phyloP scores from a whole-genome alignment of 2,113 vertebrate species.

The Labrus mixtus region DNA sequence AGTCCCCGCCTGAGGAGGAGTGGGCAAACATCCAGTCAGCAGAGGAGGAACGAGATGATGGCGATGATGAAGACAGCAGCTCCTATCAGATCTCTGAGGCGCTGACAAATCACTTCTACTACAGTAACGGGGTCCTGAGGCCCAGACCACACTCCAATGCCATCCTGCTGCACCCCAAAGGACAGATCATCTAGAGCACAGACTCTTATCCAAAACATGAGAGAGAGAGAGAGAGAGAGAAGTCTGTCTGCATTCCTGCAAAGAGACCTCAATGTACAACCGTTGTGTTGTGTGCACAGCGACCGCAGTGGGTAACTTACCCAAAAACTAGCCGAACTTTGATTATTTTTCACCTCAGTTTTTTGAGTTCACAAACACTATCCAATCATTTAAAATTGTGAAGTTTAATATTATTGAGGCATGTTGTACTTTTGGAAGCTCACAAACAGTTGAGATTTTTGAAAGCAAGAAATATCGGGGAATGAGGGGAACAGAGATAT shows the following conservation, averaged over 20 bases:
- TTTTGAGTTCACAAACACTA: neutral
- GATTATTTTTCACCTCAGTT: neutral
- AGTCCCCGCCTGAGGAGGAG: constrained; percentile 10
- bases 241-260: neutral
- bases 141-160: constrained; percentile 87
- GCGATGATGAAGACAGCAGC: constrained; percentile 46
- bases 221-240: neutral
- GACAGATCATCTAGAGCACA: constrained; percentile 84
- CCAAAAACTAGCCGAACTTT: neutral
- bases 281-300: neutral
- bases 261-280: no score
- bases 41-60: constrained; percentile 58
- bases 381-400: no score
- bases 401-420: no score
- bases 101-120: constrained; percentile 88
- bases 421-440: no score
- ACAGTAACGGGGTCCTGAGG: constrained; percentile 87
- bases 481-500: no score
- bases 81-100: constrained; percentile 84
- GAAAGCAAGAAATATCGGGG: no score
- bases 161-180: constrained; percentile 88
- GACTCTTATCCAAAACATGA: neutral
- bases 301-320: neutral
- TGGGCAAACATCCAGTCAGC: constrained; percentile 36
- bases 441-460: no score